Conservation (phyloP, 2,113 vertebrate species). For the Lamprotornis superbus region DNA sequence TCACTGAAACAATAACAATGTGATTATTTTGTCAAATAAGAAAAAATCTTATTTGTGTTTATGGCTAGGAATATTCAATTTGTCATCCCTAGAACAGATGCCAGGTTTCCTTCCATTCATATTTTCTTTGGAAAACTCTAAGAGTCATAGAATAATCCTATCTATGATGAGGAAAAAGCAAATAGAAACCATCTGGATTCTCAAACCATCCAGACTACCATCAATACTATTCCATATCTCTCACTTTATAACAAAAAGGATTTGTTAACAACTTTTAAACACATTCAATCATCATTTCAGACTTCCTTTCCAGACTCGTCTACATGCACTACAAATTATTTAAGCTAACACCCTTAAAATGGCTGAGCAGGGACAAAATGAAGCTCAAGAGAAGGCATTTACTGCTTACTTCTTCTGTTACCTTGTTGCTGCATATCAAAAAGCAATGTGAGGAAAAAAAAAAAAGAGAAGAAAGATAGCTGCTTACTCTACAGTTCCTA, state of each 20-base stretch:
- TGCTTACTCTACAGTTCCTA: neutral
- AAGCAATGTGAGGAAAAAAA: neutral
- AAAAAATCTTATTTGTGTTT: neutral
- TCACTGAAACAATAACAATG: neutral
- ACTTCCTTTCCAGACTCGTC: neutral
- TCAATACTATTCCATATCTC: neutral
- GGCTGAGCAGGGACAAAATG: accelerated
- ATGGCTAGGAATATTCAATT: neutral
- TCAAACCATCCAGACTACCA: neutral
- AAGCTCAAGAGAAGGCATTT: neutral
- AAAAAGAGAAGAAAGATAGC: neutral
- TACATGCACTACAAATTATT: neutral
- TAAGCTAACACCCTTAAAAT: neutral
- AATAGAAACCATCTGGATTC: neutral
- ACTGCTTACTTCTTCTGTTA: neutral
- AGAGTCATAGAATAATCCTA: neutral
- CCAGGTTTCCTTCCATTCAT: neutral
- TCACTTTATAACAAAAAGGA: neutral
- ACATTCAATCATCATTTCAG: neutral
- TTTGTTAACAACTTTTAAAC: neutral
- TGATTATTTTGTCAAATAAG: neutral
- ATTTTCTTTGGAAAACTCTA: neutral
- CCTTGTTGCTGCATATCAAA: neutral
- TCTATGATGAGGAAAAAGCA: neutral
- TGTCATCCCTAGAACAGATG: neutral